phyloP scores from a whole-genome alignment of 2,113 vertebrate genomes.

The Psammodynastes pulverulentus region DNA sequence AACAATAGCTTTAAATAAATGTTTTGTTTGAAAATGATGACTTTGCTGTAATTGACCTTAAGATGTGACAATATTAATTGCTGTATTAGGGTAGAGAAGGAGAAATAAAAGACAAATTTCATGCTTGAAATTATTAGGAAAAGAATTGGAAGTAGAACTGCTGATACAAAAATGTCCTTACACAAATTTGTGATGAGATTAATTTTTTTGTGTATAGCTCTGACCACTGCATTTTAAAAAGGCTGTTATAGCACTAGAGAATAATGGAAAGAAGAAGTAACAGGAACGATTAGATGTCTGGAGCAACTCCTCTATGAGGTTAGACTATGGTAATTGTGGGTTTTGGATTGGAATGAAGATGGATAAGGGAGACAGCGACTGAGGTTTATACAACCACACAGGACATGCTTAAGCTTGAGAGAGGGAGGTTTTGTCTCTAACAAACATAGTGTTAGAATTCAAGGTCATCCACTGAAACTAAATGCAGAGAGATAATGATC shows the following conservation, averaged over 20 bases:
- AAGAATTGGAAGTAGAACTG: not conserved
- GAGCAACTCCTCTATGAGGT: not conserved
- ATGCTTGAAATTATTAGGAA: not conserved
- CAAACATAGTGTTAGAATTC: not conserved
- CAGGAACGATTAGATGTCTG: not conserved
- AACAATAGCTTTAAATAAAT: not conserved
- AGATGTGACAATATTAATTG: not conserved
- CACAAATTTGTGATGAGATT: not conserved
- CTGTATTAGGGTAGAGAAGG: not conserved
- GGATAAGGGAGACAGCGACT: not conserved
- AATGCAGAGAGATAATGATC: not conserved
- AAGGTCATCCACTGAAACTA: not conserved
- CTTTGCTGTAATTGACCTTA: constrained; percentile 14
- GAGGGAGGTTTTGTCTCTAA: not conserved
- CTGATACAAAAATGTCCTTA: not conserved
- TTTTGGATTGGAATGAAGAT: not conserved
- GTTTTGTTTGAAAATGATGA: constrained; percentile 48
- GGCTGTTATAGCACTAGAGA: not conserved
- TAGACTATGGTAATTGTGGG: not conserved
- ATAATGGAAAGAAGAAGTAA: not conserved
- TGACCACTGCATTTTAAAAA: not conserved
- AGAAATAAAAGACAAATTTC: not conserved
- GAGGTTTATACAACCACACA: not conserved
- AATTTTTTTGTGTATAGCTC: not conserved
- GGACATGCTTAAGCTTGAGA: not conserved